Evolutionary conservation across 2,797 vertebrate genomes (phyloP), one percentile per base, ranked within the genome.

Genomic region (Tenualosa ilisha): DNA sequence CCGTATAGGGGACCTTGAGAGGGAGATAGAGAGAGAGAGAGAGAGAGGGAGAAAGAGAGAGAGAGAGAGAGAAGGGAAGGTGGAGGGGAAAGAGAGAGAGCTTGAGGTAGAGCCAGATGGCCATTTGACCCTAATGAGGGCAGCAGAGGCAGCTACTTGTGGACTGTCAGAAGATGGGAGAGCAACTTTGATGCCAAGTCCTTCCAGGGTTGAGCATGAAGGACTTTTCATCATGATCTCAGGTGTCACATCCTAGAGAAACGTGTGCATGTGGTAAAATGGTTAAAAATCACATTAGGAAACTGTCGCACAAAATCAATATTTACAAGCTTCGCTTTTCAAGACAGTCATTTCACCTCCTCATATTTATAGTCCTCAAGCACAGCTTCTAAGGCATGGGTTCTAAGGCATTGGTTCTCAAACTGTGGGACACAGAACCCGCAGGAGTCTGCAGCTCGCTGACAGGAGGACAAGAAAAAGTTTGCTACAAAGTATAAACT

Each of bases 1-100:
- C 95, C 93, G 90, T 99, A 97, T 40, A 99, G 92, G 24, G 97
- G 95, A 54, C 98, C 98, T 99, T 92, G n/a, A 2, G 46, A 72
- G 17, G 1, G 40, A 3, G 68, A 3, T 12, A 12, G 68, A 26
- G 31, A 4, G 37, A 17, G 24, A 17, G 15, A 26, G 31, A 17
- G 15, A 26, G 24, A 17, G 15, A 26, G 31, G 12, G 31, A 7
- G 31, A 26, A 31, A 1, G 26, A 15, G 26, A 6, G 26, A 37
- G 65, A 40, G 8, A 2, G 8, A 15, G 3, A 8, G 13, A 9
- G 11, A 3, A 63, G 61, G 22, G 61, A n/a, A 3, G 22, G 61
- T n/a, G 61, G 4, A 11, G n/a, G 61, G 22, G 63, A 8, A 2
- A 12, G 63, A 31, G 3, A 26, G 63, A 65, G 63, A 24, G 26